Evolutionary conservation across 1,140 invertebrate species (phyloP).

Genomic region (Trinorchestia longiramus): DNA sequence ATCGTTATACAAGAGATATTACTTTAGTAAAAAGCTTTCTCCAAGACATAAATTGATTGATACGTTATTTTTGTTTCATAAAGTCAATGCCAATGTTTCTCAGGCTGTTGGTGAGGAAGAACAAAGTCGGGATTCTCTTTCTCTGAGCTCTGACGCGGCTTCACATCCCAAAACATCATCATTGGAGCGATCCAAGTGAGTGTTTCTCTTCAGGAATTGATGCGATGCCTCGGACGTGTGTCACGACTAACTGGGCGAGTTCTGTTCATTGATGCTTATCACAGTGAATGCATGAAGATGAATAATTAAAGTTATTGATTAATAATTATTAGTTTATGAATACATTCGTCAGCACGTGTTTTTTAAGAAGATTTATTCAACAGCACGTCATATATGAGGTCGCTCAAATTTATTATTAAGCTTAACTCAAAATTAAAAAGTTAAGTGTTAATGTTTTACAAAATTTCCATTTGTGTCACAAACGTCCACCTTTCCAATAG

Average conservation of each 20-base stretch:
- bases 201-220: not conserved
- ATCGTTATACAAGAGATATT: not conserved
- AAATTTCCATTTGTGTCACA: no score
- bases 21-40: not conserved
- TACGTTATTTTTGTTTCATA: not conserved
- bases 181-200: not conserved
- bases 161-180: not conserved
- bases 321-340: no score
- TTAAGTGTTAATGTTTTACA: no score
- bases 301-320: not conserved
- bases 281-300: not conserved
- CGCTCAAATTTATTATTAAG: no score
- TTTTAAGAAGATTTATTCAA: no score
- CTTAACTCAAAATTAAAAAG: no score
- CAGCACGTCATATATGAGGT: no score
- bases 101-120: constrained; percentile 3
- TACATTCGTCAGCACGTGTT: no score
- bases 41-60: not conserved
- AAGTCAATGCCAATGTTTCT: not conserved
- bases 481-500: no score
- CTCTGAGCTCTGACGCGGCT: not conserved
- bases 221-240: not conserved
- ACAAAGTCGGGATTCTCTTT: not conserved
- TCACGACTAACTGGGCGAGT: not conserved
- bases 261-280: not conserved